Base-by-base conservation (phyloP, 2,888 invertebrate species). In the Nysson spinosus region DNA sequence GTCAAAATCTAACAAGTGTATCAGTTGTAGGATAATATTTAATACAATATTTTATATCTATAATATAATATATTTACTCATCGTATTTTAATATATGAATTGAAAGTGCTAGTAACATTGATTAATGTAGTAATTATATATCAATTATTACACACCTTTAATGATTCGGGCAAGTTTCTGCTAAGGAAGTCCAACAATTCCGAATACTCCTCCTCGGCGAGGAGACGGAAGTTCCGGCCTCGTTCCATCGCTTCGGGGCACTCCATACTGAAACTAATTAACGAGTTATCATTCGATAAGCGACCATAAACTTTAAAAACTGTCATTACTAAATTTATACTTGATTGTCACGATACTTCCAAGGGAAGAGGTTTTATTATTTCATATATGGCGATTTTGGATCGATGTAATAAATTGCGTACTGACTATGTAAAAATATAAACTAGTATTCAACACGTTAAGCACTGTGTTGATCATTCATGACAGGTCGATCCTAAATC, bases 181-280 rank as follows among this genome's bases (percentile, higher is more conserved):
- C 92, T 92, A 87, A 95, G 91, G 87, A 93, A 90, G 87, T 94
- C 92, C 88, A 94, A 90, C 87, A 95, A 92, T 88, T 92, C 92
- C 86, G 94, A 93, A 89, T 95, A 92, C 90, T 95, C 95, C 88
- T 93, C 93, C 90, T 94, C 93, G 89, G 92, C 90, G 88, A 94
- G 93, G 91, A 95, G 92, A 91, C 94, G 93, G 90, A 95, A 95
- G 91, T 95, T 93, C 91, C 92, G 80, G 69, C 86, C 86, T 70
- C 79, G 82, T 79, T 85, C 82, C 73, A 84, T 78, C 75, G 80
- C 83, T 73, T 81, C 79, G 62, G 83, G 82, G 73, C 80, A 79
- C 80, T 86, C 86, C 86, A 86, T 86, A 63, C 84, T 86, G 79
- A 77, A 81, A 83, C 63, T 65, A 74, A 74, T 75, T 66, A 75